Evolutionary conservation across 2,888 invertebrate genomes (phyloP).

Genomic region (Drosophila bunnanda): DNA sequence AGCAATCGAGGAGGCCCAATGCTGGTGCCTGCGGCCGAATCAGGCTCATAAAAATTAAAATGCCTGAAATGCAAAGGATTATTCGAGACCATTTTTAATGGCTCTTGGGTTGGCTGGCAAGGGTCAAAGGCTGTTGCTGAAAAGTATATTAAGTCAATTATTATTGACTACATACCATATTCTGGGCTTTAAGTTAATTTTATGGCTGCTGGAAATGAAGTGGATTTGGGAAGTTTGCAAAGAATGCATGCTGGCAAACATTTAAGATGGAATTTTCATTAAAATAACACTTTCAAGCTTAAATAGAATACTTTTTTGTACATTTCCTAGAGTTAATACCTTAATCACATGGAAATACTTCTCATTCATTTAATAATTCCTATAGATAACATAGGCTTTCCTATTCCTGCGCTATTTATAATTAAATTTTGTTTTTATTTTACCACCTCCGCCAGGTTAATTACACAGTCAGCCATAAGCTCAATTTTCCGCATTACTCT

Average conservation of each 20-base stretch:
- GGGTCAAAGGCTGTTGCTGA: constrained; percentile 40
- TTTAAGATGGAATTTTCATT: neutral
- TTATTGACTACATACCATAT: constrained; percentile 36
- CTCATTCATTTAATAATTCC: neutral
- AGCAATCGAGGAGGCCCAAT: constrained; percentile 75
- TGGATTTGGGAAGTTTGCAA: neutral
- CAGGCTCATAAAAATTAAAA: constrained; percentile 73
- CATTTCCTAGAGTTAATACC: neutral
- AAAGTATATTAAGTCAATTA: constrained; percentile 43
- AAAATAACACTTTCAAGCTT: neutral
- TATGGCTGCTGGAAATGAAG: neutral
- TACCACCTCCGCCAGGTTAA: constrained; percentile 15
- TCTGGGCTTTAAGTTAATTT: constrained; percentile 15
- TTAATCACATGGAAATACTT: neutral
- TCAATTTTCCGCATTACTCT: constrained; percentile 22
- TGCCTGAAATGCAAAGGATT: constrained; percentile 62
- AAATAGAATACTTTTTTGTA: neutral
- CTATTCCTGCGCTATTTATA: constrained; percentile 8
- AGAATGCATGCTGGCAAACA: neutral
- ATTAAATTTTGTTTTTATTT: constrained; percentile 18
- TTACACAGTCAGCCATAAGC: constrained; percentile 34
- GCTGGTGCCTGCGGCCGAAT: constrained; percentile 60
- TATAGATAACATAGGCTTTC: neutral
- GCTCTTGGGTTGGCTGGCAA: constrained; percentile 31
- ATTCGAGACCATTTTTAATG: constrained; percentile 31